Evolutionary conservation across 2,888 invertebrate genomes (phyloP).

Genomic region (Hypomecis punctinalis): DNA sequence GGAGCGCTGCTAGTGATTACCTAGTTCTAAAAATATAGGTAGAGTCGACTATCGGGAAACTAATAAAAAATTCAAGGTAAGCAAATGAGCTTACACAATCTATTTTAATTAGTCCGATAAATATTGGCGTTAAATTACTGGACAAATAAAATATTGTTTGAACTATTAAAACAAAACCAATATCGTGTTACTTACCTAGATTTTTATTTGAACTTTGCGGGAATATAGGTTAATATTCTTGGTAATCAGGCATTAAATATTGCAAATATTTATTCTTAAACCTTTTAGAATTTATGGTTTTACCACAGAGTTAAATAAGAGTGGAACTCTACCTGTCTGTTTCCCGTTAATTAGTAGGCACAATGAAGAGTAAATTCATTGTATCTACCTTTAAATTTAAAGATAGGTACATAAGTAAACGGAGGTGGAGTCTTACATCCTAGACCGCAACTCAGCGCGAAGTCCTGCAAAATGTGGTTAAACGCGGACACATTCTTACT

Average conservation of each 20-base stretch:
- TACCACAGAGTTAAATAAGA: not conserved
- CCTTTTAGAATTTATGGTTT: not conserved
- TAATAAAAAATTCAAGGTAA: slow-evolving; percentile 47
- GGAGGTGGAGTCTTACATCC: no score
- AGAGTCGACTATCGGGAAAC: slow-evolving; percentile 6
- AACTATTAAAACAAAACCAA: slow-evolving; percentile 50
- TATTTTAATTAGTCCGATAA: slow-evolving; percentile 50
- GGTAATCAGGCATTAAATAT: slow-evolving; percentile 25
- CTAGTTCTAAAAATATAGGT: not conserved
- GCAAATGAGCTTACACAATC: slow-evolving; percentile 51
- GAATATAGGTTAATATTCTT: slow-evolving; percentile 31
- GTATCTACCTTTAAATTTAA: no score
- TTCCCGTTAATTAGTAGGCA: no score
- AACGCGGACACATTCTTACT: no score
- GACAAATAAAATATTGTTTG: slow-evolving; percentile 51
- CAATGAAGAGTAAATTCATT: no score
- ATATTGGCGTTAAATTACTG: slow-evolving; percentile 53
- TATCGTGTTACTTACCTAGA: slow-evolving; percentile 37
- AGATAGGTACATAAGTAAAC: no score
- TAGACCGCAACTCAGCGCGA: no score
- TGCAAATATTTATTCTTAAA: slow-evolving; percentile 21
- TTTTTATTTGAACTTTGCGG: slow-evolving; percentile 36
- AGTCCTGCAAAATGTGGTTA: no score
- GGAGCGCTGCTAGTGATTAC: no score
- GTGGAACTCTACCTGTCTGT: not conserved